phyloP scores from a whole-genome alignment of 2,113 vertebrate genomes.

The Indicator maculatus region DNA sequence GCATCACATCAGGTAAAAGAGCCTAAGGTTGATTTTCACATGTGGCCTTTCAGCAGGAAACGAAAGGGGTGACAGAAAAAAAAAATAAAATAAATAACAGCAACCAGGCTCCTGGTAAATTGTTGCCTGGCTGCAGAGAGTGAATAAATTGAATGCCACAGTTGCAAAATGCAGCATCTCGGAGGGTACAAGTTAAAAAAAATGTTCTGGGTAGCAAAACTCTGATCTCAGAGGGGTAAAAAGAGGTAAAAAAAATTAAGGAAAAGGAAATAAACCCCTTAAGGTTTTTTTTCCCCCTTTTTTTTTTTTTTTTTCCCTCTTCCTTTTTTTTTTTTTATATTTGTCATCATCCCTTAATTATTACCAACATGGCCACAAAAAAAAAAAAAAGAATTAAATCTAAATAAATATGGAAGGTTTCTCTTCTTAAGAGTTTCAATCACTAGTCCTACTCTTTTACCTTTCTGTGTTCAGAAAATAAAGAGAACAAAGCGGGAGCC shows the following conservation, averaged over 20 bases:
- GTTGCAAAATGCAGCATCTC: background rate
- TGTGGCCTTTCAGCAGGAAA: background rate
- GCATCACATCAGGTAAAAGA: slow-evolving; percentile 17
- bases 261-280: too few species aligned
- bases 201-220: slow-evolving; percentile 26
- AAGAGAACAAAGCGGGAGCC: slow-evolving; percentile 95
- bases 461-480: slow-evolving; percentile 95
- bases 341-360: slow-evolving; percentile 67
- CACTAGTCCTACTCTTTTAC: slow-evolving; percentile 90
- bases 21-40: background rate
- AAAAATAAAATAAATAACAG: background rate
- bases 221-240: background rate
- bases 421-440: slow-evolving; percentile 91
- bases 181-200: slow-evolving; percentile 24
- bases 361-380: slow-evolving; percentile 44
- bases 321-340: background rate
- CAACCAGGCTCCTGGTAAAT: background rate
- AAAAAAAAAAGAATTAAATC: slow-evolving; percentile 72
- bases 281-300: background rate
- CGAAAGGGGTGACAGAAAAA: background rate
- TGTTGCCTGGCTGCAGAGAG: background rate
- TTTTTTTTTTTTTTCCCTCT: background rate
- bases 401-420: slow-evolving; percentile 87
- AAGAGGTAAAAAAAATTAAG: background rate
- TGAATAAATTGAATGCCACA: background rate